These are phyloP conservation scores for Mugil cephalus DNA, from an alignment of 2,113 vertebrate species.

Conservation along the genomic window DNA sequence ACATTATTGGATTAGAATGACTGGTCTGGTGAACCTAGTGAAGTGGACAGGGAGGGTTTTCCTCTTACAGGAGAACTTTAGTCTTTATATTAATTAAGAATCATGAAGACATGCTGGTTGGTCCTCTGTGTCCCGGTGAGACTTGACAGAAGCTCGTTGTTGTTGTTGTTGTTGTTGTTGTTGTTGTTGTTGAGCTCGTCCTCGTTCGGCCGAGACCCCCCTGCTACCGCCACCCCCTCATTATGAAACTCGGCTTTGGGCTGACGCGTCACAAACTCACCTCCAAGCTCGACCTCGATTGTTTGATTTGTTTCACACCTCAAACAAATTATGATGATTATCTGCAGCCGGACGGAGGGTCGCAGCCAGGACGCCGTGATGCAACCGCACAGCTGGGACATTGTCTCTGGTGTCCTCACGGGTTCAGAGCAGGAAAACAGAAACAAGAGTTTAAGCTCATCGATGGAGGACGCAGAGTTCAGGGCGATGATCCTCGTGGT, in stretches of 20 bases:
- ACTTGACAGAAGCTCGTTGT: no score
- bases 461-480: not conserved
- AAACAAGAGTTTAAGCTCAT: conserved; percentile 9
- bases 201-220: no score
- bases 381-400: conserved; percentile 13
- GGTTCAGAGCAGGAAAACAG: conserved; percentile 4
- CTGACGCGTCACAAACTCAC: not conserved
- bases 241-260: conserved; percentile 18
- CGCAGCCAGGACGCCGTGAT: not conserved
- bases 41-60: no score
- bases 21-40: no score
- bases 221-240: no score
- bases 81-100: no score
- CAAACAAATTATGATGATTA: conserved; percentile 24
- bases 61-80: no score
- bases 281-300: conserved; percentile 23
- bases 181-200: no score
- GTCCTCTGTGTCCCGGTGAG: no score
- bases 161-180: no score
- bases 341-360: conserved; percentile 8
- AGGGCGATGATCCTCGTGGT: conserved; percentile 6
- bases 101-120: no score
- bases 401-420: conserved; percentile 14
- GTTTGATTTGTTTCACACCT: conserved; percentile 40
- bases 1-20: no score